Evolutionary conservation across 2,797 vertebrate genomes (phyloP).

Genomic region (Enteromius thamalakanensis): DNA sequence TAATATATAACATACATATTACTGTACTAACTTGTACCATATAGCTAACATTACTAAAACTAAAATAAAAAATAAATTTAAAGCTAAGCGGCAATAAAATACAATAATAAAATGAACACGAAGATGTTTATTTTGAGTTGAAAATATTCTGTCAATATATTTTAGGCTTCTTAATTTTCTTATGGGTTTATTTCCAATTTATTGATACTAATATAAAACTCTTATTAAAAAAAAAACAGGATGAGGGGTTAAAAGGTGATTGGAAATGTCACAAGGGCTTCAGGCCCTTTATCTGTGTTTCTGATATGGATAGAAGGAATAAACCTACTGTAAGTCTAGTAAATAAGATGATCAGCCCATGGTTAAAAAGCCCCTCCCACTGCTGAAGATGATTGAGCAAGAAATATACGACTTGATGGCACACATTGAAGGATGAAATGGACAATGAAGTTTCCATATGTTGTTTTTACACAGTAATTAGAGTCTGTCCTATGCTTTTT

Average conservation of each 20-base stretch:
- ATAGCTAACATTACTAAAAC: background rate
- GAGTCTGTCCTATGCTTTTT: conserved; percentile 74
- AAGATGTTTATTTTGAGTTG: background rate
- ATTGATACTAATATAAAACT: background rate
- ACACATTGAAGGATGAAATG: conserved; percentile 86
- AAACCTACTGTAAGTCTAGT: conserved; percentile 25
- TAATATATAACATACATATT: background rate
- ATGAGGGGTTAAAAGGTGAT: background rate
- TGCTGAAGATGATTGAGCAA: conserved; percentile 77
- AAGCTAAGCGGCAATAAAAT: background rate
- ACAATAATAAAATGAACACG: background rate
- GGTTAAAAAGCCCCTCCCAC: conserved; percentile 1
- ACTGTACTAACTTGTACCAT: background rate
- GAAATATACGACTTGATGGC: conserved; percentile 81
- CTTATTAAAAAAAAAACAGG: background rate
- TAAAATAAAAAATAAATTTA: background rate
- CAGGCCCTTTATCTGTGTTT: background rate
- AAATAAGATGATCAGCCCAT: conserved; percentile 62
- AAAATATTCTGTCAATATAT: background rate
- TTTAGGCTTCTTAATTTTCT: background rate
- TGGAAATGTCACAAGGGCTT: background rate
- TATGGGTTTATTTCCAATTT: background rate
- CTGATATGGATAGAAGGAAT: background rate
- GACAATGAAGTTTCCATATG: conserved; percentile 92
- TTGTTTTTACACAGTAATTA: conserved; percentile 88